Evolutionary conservation across 2,113 vertebrate genomes (phyloP), one percentile per base, ranked within the genome.

Genomic region (Entosphenus tridentatus): DNA sequence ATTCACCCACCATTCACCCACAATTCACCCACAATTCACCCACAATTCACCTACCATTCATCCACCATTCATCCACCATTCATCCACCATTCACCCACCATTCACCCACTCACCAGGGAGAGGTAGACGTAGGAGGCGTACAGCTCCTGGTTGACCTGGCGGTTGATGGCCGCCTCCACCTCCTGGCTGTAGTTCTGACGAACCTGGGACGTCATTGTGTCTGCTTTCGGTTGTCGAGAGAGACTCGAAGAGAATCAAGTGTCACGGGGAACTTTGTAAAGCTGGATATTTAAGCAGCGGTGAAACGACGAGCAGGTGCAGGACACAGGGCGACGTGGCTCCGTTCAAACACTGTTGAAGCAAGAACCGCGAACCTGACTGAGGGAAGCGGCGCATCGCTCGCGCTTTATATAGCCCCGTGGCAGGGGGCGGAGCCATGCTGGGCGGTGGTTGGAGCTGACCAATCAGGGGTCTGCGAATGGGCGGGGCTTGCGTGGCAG

Each of bases 161-260:
- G 73, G 74, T 88, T 86, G 69, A 86, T 68, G 57, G 82, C 81
- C 57, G 76, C 79, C 70, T 88, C 85, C 2, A 77, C 80, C 21
- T 87, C 84, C 0, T 78, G 78, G 75, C 87, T 80, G 74, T 80
- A 87, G 78, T 89, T 88, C 79, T 87, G 85, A 69, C 85, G 82
- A 54, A 87, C 78, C 71, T 83, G 81, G 69, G 81, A 82, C 12
- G 78, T 77, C 77, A 81, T 82, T 68, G 76, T 73, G 12, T 74
- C 76, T 73, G 75, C 39, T 39, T 39, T 39, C 39, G 1, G 39
- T 39, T 39, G 39, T 39, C 39, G 39, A 39, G 39, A 39, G 39
- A 7, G 39, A 39, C 6, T 39, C 39, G 39, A 39, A 39, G 39
- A 39, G 5, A 7, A 39, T 39, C 55, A 9, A 6, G 12, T 57